Base-by-base conservation (phyloP, 2,888 invertebrate genomes). In the Drosophila lacicola region DNA sequence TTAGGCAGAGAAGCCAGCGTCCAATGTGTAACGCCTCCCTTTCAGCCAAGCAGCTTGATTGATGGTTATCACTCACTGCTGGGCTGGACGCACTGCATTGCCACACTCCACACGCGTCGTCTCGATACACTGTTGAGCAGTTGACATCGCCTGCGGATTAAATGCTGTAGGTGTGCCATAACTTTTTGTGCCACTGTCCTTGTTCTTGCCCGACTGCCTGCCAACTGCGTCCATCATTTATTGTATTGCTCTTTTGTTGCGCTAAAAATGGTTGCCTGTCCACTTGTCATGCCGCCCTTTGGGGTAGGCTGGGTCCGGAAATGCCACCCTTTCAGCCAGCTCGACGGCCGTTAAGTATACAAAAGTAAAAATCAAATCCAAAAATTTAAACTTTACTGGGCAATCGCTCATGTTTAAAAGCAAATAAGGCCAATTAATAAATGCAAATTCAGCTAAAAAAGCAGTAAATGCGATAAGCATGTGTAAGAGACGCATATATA, bases 141-240 rank as follows among this genome's bases (percentile, higher is more conserved):
- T 76, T 72, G 72, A 76, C 58, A 72, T 70, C 64, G 81, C 73
- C 78, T 73, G 56, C 77, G 81, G 83, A 80, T 87, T 80, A 88
- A 88, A 88, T 87, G 86, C 78, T 80, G 81, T 82, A 87, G 86
- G 86, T 87, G 88, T 87, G 86, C 85, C 86, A 86, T 84, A 86
- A 81, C 73, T 81, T 75, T 72, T 78, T 74, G 53, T 57, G 46
- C 54, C 50, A 57, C 55, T 72, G 49, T 68, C 17, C 56, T 55
- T 55, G 37, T 44, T 17, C 37, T 10, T n/a, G n/a, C 21, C 3
- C 42, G 37, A n/a, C 37, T 61, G 25, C 34, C 36, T 14, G 19
- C n/a, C 62, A 29, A 44, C 39, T 50, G 41, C 68, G 64, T 64
- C 78, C 50, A 68, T 70, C 74, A 78, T 85, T 85, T 82, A 69